Conservation (phyloP, 2,113 vertebrate genomes). For the Maccullochella peelii region DNA sequence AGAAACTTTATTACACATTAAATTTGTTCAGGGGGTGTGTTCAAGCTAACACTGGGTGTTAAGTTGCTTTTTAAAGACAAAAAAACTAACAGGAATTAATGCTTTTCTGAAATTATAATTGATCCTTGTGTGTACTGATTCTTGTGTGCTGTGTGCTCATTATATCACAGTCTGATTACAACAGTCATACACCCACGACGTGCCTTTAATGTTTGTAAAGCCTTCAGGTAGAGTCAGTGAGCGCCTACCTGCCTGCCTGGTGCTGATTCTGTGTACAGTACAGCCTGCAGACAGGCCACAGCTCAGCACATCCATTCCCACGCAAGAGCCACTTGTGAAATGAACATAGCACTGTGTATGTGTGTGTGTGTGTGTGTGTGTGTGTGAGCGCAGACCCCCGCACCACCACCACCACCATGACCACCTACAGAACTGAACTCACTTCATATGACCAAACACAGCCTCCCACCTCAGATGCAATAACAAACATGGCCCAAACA, state of each 20-base stretch:
- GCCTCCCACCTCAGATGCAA: conserved; percentile 68
- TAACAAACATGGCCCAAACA: conserved; percentile 70
- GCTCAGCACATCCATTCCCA: conserved; percentile 65
- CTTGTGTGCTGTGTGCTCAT: conserved; percentile 27
- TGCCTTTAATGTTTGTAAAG: conserved; percentile 25
- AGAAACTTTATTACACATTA: neutral
- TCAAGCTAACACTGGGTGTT: neutral
- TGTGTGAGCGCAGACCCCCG: neutral
- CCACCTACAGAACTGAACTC: conserved; percentile 71
- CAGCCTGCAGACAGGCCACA: conserved; percentile 63
- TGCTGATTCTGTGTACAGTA: conserved; percentile 42
- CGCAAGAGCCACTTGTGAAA: conserved; percentile 68
- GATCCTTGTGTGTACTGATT: neutral
- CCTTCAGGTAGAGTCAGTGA: conserved; percentile 59
- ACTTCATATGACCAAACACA: conserved; percentile 61
- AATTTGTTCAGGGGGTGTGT: neutral
- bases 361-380: conserved; percentile 23
- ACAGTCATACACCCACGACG: conserved; percentile 43
- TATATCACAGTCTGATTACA: conserved; percentile 39
- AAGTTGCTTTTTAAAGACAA: conserved; percentile 7
- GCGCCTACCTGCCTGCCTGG: conserved; percentile 54
- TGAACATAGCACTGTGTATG: conserved; percentile 39
- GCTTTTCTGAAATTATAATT: conserved; percentile 8
- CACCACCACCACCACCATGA: conserved; percentile 13
- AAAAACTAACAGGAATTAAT: neutral